Base-by-base conservation (phyloP, 2,113 vertebrate species). In the Abramis brama region DNA sequence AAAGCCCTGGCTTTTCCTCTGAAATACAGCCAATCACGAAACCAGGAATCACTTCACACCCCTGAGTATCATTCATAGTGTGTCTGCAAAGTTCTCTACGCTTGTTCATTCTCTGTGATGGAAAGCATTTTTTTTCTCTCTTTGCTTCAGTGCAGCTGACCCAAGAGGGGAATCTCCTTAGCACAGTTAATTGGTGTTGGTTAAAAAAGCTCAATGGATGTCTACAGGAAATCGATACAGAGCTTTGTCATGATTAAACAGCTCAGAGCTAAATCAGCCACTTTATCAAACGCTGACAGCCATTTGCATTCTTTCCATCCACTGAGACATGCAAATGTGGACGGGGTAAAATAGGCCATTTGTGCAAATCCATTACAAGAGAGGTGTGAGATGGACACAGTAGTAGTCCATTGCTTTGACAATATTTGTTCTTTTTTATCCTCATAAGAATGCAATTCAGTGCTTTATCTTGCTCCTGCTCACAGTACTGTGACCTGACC, bases 121-220 rank as follows among this genome's bases (percentile, higher is more conserved):
- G 33, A 52, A 70, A 82, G 79, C 79, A 68, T 82, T 85, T 21
- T 88, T 88, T 91, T 89, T 91, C 89, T 92, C 23, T 81, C 83
- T 93, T 91, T 92, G 79, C 89, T 91, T 93, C 91, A 91, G 62
- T 88, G 75, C 30, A 39, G 71, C 17, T 82, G 68, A 64, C 71
- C 82, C 60, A 77, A 27, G 79, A 50, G 82, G 39, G 60, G 82
- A 81, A 30, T 87, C 59, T 76, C 59, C 87, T 91, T 91, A 90
- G 87, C 84, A 82, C 47, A 90, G 87, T 88, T 93, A 92, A 91
- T 93, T 91, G 75, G 45, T 83, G 91, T 93, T 91, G 71, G 45
- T 83, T 91, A 90, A 89, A 86, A 90, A 89, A 88, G 79, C 90
- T 88, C 68, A 85, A 73, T 86, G 77, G 84, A 82, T 43, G 88